Conservation (phyloP, 2,113 vertebrate genomes). For the Alaudala cheleensis region DNA sequence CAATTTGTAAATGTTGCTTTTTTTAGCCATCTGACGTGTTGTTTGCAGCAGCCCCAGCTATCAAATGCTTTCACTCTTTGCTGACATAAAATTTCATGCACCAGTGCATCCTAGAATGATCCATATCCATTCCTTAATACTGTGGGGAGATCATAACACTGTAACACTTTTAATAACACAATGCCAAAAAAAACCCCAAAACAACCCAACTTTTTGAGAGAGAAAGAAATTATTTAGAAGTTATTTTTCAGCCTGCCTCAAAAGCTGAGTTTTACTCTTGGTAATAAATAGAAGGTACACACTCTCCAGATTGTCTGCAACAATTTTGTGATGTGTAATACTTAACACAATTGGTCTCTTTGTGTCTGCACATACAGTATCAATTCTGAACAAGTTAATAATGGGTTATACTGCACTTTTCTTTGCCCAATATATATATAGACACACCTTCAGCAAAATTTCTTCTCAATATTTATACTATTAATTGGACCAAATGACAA, state of each 20-base stretch:
- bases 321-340: constrained; percentile 7
- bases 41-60: background rate
- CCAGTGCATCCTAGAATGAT: background rate
- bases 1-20: background rate
- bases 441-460: constrained; percentile 33
- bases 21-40: background rate
- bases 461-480: constrained; percentile 38
- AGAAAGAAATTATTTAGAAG: background rate
- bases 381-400: constrained; percentile 56
- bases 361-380: constrained; percentile 39
- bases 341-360: background rate
- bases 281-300: constrained; percentile 47
- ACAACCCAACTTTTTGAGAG: background rate
- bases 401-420: constrained; percentile 32
- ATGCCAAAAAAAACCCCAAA: background rate
- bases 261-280: constrained; percentile 20
- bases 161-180: constrained; percentile 66
- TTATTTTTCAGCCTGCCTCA: background rate
- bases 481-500: constrained; percentile 20
- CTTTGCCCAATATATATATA: constrained; percentile 60
- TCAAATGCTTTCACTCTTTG: background rate
- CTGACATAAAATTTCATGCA: constrained; percentile 49
- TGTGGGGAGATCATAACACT: constrained; percentile 26
- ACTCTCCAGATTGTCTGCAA: constrained; percentile 47
- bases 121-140: constrained; percentile 52